A percentile compares a stretch with the other conserved stretches of the same genome.
These are phyloP conservation scores for Acronicta alni DNA, from an alignment of 2,888 invertebrate species.

Conservation along the genomic window DNA sequence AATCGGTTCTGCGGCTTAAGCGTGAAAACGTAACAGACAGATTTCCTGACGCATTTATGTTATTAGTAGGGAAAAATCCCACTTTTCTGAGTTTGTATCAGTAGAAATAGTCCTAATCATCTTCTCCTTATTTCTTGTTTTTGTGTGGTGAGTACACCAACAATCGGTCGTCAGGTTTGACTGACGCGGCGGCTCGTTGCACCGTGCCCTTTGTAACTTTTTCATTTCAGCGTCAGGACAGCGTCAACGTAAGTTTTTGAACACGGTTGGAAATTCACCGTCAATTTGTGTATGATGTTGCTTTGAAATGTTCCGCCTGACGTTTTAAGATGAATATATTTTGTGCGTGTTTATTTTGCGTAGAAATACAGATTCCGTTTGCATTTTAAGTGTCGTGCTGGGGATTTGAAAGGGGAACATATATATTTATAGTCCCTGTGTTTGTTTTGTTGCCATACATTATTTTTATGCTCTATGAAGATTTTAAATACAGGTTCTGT, in stretches of 20 bases:
- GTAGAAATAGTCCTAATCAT: not conserved
- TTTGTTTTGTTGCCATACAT: not conserved
- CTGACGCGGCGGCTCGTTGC: constrained; percentile 54
- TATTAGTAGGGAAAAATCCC: too few species aligned
- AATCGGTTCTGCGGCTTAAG: too few species aligned
- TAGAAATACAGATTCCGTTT: constrained; percentile 8
- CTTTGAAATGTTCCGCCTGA: constrained; percentile 47
- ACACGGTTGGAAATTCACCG: constrained; percentile 53
- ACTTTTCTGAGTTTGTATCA: not conserved
- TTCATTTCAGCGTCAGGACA: constrained; percentile 47
- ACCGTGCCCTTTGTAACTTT: constrained; percentile 52
- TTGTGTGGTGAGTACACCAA: constrained; percentile 27
- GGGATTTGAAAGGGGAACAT: not conserved
- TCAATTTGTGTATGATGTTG: constrained; percentile 51
- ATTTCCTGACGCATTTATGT: too few species aligned
- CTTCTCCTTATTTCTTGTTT: constrained; percentile 12
- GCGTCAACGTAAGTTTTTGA: constrained; percentile 48
- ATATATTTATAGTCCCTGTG: constrained; percentile 5
- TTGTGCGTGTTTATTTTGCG: constrained; percentile 32
- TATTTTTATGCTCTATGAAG: too few species aligned
- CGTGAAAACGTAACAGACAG: too few species aligned
- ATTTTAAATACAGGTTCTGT: not conserved
- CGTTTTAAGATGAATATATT: constrained; percentile 45
- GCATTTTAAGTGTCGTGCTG: constrained; percentile 7
- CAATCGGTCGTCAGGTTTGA: constrained; percentile 58